Evolutionary conservation across 2,888 invertebrate genomes (phyloP), one percentile per base, ranked within the genome.

Genomic region (Apamea sordens): DNA sequence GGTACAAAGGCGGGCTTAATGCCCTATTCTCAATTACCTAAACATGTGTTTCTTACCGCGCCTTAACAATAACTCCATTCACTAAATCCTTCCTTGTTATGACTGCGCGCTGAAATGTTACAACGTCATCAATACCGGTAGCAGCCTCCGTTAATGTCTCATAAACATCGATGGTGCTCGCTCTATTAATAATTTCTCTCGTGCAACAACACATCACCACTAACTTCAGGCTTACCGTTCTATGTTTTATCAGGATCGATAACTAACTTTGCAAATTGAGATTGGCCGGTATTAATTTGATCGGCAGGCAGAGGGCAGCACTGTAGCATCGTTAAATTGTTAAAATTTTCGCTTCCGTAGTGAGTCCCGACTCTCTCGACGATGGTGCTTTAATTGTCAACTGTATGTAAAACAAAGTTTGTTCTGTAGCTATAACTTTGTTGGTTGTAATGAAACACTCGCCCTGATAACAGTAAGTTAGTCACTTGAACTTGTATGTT

Each of bases 361-460:
- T 77, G 69, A 75, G 79, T 24, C 53, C 79, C n/a, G n/a, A n/a
- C n/a, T 53, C 79, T 86, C 76, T 85, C 80, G 69, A 71, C 82
- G 77, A 83, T 80, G 79, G 85, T 80, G 75, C 65, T 87, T 85
- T 90, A 89, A 91, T 89, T 89, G 89, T 88, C 86, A 83, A 77
- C 81, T 83, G 87, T 87, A 88, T 79, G 76, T 77, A 63, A n/a
- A 69, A 82, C 82, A 67, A 85, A 87, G 72, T 89, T 90, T 44
- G 65, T 6, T 28, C 13, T 76, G 67, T 70, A 24, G 77, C 64
- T 67, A 15, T 68, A 79, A 74, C 41, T 15, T 72, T 84, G 71
- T 53, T 78, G 4, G 15, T 63, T 63, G 7, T 32, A 82, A 61
- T 18, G 56, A 63, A 76, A 73, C 84, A 59, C 76, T 68, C 13